A percentile compares a stretch with the other conserved stretches of the same genome.
Conservation (phyloP, 2,888 invertebrate species). For the Melanotus villosus region DNA sequence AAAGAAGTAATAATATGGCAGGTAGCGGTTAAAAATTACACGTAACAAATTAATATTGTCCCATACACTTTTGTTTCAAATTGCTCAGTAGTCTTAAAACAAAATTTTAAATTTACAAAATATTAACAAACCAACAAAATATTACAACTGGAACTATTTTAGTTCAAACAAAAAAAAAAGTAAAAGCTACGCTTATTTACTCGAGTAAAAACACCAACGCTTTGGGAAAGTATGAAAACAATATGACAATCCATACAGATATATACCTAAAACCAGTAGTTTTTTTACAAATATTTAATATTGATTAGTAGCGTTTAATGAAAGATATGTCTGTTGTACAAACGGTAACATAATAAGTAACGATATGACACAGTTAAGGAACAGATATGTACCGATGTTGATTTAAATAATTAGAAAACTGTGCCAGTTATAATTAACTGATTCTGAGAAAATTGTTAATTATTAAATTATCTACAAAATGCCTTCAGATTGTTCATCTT, state of each 20-base stretch:
- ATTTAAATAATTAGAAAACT: slow-evolving; percentile 26
- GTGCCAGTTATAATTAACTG: slow-evolving; percentile 25
- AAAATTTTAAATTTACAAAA: background rate
- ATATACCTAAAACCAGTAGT: too few relatives aligned
- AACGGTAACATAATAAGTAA: slow-evolving; percentile 14
- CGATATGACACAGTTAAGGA: slow-evolving; percentile 27
- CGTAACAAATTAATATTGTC: background rate
- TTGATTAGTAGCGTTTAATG: background rate
- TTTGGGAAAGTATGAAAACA: too few relatives aligned
- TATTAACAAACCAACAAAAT: background rate
- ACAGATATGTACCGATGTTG: slow-evolving; percentile 25
- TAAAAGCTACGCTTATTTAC: too few relatives aligned
- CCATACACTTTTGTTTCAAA: too few relatives aligned
- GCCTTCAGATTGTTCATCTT: slow-evolving; percentile 23
- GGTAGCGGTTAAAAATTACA: background rate
- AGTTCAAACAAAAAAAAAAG: too few relatives aligned
- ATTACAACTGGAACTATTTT: background rate
- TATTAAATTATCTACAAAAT: slow-evolving; percentile 27
- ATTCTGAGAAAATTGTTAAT: slow-evolving; percentile 17
- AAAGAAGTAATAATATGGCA: background rate
- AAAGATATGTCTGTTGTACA: slow-evolving; percentile 24
- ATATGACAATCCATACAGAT: too few relatives aligned
- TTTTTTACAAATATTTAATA: too few relatives aligned
- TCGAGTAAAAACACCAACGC: too few relatives aligned
- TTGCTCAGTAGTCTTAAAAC: background rate